Evolutionary conservation across 2,888 invertebrate species (phyloP).

Genomic region (Cheilosia impressa): DNA sequence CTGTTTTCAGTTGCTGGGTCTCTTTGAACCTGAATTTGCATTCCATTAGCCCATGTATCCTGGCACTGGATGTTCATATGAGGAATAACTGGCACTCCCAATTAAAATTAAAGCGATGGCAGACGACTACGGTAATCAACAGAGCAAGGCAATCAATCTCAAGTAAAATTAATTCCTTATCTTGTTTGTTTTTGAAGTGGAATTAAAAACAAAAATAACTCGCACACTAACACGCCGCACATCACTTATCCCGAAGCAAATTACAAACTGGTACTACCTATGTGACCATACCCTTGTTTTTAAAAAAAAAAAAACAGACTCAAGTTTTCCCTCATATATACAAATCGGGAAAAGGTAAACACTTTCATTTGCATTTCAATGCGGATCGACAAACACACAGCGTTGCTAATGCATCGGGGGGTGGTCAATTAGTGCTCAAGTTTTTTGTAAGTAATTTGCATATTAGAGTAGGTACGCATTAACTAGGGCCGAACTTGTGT

Average conservation of each 20-base stretch:
- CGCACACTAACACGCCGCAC: background rate
- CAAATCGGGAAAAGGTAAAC: slow-evolving; percentile 9
- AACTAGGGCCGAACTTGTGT: slow-evolving; percentile 2
- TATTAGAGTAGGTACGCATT: slow-evolving; percentile 35
- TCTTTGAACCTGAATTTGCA: slow-evolving; percentile 71
- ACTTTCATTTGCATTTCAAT: slow-evolving; percentile 31
- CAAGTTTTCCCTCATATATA: background rate
- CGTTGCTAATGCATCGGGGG: background rate
- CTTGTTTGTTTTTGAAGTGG: slow-evolving; percentile 17
- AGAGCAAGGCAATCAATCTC: slow-evolving; percentile 57
- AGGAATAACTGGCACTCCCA: slow-evolving; percentile 13
- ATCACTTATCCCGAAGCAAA: background rate
- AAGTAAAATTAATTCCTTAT: slow-evolving; percentile 56
- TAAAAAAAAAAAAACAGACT: background rate
- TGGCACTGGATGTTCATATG: slow-evolving; percentile 8
- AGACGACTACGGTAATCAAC: slow-evolving; percentile 38
- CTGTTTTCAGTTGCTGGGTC: slow-evolving; percentile 1
- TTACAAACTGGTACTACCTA: too few relatives aligned
- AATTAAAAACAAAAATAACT: slow-evolving; percentile 3
- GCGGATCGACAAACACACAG: background rate
- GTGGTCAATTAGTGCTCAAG: slow-evolving; percentile 13
- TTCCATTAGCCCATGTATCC: slow-evolving; percentile 54
- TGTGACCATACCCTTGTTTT: too few relatives aligned
- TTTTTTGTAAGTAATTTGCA: slow-evolving; percentile 29
- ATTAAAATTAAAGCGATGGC: slow-evolving; percentile 36